Conservation (phyloP, 2,888 invertebrate genomes). For the Aspidiotus destructor region DNA sequence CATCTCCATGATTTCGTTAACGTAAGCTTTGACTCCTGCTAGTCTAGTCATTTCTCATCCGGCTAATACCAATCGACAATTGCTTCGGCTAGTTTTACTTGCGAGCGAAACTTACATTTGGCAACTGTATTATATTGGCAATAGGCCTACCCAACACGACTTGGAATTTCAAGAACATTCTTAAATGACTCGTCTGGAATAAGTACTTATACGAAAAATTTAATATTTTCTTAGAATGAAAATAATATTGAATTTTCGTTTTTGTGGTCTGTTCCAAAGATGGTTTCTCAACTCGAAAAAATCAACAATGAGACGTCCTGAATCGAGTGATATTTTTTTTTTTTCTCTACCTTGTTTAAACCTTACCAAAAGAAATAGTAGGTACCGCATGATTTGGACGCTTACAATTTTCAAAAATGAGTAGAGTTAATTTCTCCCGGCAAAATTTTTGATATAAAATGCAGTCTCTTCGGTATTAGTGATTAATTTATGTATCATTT, state of each 20-base stretch:
- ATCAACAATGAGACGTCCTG: no score
- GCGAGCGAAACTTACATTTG: slow-evolving; percentile 69
- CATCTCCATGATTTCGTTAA: slow-evolving; percentile 78
- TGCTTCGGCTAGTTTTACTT: slow-evolving; percentile 92
- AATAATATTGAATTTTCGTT: no score
- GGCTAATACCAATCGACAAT: slow-evolving; percentile 86
- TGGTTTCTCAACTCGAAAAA: no score
- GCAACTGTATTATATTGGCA: slow-evolving; percentile 91
- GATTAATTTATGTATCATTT: slow-evolving; percentile 92
- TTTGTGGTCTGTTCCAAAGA: no score
- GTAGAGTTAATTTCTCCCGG: slow-evolving; percentile 78
- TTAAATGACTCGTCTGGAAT: slow-evolving; percentile 61
- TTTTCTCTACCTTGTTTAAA: no score
- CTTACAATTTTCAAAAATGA: slow-evolving; percentile 41
- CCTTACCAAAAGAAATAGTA: no score
- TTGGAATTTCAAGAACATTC: slow-evolving; percentile 78
- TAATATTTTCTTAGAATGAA: no score
- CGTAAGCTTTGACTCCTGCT: slow-evolving; percentile 87
- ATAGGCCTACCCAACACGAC: slow-evolving; percentile 90
- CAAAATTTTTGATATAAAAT: slow-evolving; percentile 70
- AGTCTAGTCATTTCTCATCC: slow-evolving; percentile 88
- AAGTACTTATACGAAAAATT: slow-evolving; percentile 28
- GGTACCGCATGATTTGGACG: no score
- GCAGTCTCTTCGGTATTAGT: slow-evolving; percentile 94
- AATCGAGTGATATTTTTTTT: no score